A percentile compares a stretch with the other conserved stretches of the same genome.
phyloP scores from a whole-genome alignment of 2,113 vertebrate genomes.

The Brachyistius frenatus region DNA sequence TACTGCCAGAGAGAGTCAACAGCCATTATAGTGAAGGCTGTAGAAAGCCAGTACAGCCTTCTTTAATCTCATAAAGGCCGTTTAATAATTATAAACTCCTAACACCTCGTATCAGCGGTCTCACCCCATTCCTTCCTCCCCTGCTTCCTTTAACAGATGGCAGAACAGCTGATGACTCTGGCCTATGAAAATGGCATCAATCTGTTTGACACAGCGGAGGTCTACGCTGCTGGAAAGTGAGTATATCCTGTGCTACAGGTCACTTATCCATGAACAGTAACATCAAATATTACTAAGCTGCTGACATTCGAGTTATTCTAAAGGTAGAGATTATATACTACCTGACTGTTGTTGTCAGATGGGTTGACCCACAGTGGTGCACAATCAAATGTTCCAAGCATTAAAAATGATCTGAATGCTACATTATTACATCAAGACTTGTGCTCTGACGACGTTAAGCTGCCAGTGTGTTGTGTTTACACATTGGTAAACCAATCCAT shows the following conservation, averaged over 20 bases:
- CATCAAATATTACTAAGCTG: constrained; percentile 15
- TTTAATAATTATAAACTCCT: constrained; percentile 41
- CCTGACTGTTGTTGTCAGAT: constrained; percentile 2
- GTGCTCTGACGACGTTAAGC: neutral
- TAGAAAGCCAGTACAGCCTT: neutral
- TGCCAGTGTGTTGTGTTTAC: neutral
- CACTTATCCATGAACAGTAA: constrained; percentile 27
- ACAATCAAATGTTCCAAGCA: constrained; percentile 9
- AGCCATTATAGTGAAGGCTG: constrained; percentile 19
- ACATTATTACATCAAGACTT: neutral
- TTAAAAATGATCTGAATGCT: neutral
- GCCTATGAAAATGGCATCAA: constrained; percentile 99
- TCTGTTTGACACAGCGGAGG: constrained; percentile 98
- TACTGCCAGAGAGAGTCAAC: constrained; percentile 4
- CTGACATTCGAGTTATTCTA: constrained; percentile 16
- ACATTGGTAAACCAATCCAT: neutral
- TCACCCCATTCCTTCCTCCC: neutral
- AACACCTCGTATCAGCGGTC: constrained; percentile 27
- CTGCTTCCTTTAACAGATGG: constrained; percentile 88
- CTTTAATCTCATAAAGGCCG: constrained; percentile 21
- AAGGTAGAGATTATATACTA: constrained; percentile 15
- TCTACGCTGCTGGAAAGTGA: constrained; percentile 98
- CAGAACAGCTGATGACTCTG: constrained; percentile 97
- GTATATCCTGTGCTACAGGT: constrained; percentile 75
- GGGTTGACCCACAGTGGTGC: neutral